Conservation (phyloP, 2,797 vertebrate species). For the Podarcis siculus region DNA sequence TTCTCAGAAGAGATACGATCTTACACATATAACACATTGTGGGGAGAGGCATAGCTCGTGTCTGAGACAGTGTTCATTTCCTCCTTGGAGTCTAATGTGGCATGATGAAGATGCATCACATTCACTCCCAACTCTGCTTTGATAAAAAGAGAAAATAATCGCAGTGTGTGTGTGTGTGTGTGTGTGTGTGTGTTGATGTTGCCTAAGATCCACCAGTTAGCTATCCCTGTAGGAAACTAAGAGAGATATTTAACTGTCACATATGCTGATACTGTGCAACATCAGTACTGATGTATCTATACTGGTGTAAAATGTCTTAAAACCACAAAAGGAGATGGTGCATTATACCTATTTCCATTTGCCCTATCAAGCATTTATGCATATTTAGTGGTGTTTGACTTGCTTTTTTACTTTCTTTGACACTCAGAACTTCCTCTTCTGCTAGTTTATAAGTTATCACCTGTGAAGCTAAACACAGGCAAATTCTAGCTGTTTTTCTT, state of each 20-base stretch:
- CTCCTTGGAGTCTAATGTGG: background rate
- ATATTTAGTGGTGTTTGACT: conserved; percentile 41
- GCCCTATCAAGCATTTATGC: conserved; percentile 22
- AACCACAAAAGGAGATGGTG: background rate
- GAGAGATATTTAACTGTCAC: background rate
- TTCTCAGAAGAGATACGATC: background rate
- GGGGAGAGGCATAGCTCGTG: background rate
- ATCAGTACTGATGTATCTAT: background rate
- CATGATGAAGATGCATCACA: background rate
- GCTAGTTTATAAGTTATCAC: conserved; percentile 19
- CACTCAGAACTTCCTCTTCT: conserved; percentile 64
- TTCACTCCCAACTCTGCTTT: background rate
- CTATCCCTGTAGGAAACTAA: background rate
- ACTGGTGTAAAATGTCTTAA: background rate
- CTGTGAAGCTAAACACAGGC: conserved; percentile 9
- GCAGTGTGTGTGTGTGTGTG: no score
- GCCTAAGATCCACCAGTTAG: background rate
- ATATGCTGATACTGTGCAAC: background rate
- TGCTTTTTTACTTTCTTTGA: conserved; percentile 52
- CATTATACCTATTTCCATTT: conserved; percentile 51
- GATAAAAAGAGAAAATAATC: background rate
- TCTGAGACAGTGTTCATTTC: background rate
- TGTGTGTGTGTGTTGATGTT: no score
- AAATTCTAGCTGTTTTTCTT: conserved; percentile 16
- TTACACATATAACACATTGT: background rate